These are phyloP conservation scores for Eptatretus burgeri DNA, from an alignment of 2,113 vertebrate genomes.

Conservation along the genomic window DNA sequence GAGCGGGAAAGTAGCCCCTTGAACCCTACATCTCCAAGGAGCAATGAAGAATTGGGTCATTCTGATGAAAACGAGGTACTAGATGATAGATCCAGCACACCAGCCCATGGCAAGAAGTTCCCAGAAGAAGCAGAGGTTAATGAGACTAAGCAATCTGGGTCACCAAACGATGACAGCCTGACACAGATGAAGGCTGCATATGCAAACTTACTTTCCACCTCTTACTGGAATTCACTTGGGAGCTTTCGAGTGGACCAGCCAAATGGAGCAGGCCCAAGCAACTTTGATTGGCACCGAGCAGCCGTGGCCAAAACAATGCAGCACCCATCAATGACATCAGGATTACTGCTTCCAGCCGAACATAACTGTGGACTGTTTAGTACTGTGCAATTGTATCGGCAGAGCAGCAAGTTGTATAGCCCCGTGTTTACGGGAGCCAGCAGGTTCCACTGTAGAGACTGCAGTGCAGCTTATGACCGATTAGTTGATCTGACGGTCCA, in stretches of 20 bases:
- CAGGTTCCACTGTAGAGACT: slow-evolving; percentile 95
- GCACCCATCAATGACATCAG: slow-evolving; percentile 43
- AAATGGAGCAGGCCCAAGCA: slow-evolving; percentile 72
- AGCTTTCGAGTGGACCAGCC: slow-evolving; percentile 41
- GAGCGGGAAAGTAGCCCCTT: too few relatives aligned
- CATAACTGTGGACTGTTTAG: slow-evolving; percentile 49
- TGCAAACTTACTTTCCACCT: slow-evolving; percentile 84
- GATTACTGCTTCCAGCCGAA: slow-evolving; percentile 10
- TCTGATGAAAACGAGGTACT: too few relatives aligned
- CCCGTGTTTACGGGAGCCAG: slow-evolving; percentile 96
- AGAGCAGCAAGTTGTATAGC: slow-evolving; percentile 89
- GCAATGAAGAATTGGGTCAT: too few relatives aligned
- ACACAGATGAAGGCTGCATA: slow-evolving; percentile 99
- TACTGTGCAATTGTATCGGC: slow-evolving; percentile 83
- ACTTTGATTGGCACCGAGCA: slow-evolving; percentile 94
- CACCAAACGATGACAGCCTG: slow-evolving; percentile 29
- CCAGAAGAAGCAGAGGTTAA: background rate
- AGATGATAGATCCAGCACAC: too few relatives aligned
- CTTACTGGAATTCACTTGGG: slow-evolving; percentile 75
- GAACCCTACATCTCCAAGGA: too few relatives aligned
- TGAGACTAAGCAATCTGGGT: background rate
- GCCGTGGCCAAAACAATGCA: slow-evolving; percentile 81
- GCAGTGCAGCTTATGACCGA: slow-evolving; percentile 82
- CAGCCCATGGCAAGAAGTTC: too few relatives aligned
- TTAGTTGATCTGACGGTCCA: slow-evolving; percentile 84